phyloP scores from a whole-genome alignment of 2,888 invertebrate genomes.

The Anarsia innoxiella region DNA sequence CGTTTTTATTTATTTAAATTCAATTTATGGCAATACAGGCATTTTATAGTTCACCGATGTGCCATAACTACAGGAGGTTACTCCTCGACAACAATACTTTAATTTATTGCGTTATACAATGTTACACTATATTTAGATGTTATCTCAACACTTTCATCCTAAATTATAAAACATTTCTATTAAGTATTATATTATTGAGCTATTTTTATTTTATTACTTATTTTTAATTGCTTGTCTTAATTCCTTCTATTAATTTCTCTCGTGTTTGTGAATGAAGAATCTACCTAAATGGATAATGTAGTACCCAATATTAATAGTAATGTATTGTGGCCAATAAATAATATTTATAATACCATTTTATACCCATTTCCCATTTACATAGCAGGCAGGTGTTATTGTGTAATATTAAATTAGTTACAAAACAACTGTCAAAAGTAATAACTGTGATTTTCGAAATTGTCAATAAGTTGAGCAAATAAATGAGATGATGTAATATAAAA shows the following conservation, averaged over 20 bases:
- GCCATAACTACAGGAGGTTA: too few relatives aligned
- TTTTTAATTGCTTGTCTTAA: constrained; percentile 17
- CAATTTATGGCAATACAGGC: too few relatives aligned
- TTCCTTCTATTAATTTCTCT: constrained; percentile 19
- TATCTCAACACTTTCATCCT: too few relatives aligned
- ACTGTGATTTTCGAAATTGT: constrained; percentile 76
- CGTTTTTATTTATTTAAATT: too few relatives aligned
- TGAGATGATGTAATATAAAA: constrained; percentile 52
- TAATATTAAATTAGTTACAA: constrained; percentile 65
- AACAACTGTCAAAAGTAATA: constrained; percentile 67
- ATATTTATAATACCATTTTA: constrained; percentile 71
- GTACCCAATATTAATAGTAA: constrained; percentile 55
- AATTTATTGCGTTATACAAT: too few relatives aligned
- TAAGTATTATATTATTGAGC: constrained; percentile 13
- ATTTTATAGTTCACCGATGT: too few relatives aligned
- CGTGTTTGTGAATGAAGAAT: constrained; percentile 36
- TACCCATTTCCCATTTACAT: constrained; percentile 71
- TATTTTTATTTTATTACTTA: constrained; percentile 10
- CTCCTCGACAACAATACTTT: too few relatives aligned
- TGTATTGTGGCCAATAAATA: constrained; percentile 71
- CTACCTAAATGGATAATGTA: constrained; percentile 44
- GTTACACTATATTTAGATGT: too few relatives aligned
- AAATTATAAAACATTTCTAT: constrained; percentile 8
- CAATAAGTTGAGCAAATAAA: constrained; percentile 76
- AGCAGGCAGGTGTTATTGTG: constrained; percentile 60